phyloP scores from a whole-genome alignment of 2,797 vertebrate genomes.

The Macropus fuliginosus region DNA sequence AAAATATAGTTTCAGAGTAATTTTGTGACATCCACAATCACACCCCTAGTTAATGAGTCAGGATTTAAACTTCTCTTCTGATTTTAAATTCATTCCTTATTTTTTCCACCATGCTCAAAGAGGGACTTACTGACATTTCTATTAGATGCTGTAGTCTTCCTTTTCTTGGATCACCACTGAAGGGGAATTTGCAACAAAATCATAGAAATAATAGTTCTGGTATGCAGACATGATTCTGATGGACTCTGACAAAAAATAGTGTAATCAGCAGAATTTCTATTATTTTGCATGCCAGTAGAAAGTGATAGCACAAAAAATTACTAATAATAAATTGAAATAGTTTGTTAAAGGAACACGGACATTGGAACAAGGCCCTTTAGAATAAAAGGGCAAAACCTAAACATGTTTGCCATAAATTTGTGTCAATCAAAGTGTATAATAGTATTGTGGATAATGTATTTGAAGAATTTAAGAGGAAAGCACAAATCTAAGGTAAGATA shows the following conservation, averaged over 20 bases:
- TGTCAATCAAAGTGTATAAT: background rate
- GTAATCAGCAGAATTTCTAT: background rate
- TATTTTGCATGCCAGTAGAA: background rate
- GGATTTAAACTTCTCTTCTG: background rate
- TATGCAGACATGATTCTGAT: background rate
- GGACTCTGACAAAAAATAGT: background rate
- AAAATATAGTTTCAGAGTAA: background rate
- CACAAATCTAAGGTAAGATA: background rate
- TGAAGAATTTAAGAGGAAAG: background rate
- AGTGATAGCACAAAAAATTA: background rate
- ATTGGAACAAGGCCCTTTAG: background rate
- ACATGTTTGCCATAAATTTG: background rate
- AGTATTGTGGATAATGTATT: background rate
- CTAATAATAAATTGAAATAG: background rate
- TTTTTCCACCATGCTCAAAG: background rate
- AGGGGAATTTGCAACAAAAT: background rate
- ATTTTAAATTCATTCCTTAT: background rate
- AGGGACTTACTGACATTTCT: background rate
- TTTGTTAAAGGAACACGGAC: background rate
- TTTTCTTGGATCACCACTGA: background rate
- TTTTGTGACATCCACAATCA: background rate
- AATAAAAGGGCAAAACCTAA: background rate
- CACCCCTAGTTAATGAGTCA: background rate
- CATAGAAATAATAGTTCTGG: background rate
- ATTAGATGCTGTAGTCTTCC: background rate